These are phyloP conservation scores for Lycia hirtaria DNA, from an alignment of 2,888 invertebrate species.

Conservation along the genomic window DNA sequence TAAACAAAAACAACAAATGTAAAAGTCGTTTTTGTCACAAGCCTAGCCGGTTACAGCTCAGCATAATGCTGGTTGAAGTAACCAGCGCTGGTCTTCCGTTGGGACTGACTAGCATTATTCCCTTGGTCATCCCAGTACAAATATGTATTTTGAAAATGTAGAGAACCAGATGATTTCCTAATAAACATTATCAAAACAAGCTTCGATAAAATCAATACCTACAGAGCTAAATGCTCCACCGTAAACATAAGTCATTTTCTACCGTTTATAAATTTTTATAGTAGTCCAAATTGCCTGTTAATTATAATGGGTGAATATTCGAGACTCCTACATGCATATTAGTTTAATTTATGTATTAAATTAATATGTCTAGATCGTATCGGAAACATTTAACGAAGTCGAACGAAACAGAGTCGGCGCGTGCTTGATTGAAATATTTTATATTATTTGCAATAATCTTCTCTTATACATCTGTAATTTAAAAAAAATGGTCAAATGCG, in stretches of 20 bases:
- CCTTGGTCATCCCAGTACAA: too few relatives aligned
- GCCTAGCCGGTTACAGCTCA: too few relatives aligned
- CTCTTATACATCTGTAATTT: constrained; percentile 15
- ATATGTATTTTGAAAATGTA: too few relatives aligned
- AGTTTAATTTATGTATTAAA: constrained; percentile 57
- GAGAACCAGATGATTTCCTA: too few relatives aligned
- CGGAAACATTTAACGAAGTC: constrained; percentile 44
- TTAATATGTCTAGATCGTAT: constrained; percentile 60
- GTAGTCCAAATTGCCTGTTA: constrained; percentile 47
- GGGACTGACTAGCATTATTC: too few relatives aligned
- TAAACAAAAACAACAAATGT: too few relatives aligned
- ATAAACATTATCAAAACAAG: neutral
- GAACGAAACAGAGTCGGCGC: constrained; percentile 22
- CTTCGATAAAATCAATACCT: neutral
- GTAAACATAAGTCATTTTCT: constrained; percentile 26
- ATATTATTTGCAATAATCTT: constrained; percentile 23
- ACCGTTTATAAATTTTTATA: constrained; percentile 37
- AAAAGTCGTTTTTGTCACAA: too few relatives aligned
- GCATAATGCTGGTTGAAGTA: too few relatives aligned
- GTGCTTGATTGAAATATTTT: constrained; percentile 30
- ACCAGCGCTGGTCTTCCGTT: too few relatives aligned
- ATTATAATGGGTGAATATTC: constrained; percentile 53
- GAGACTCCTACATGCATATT: constrained; percentile 53
- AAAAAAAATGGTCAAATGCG: too few relatives aligned
- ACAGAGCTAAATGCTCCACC: constrained; percentile 2